phyloP scores from a whole-genome alignment of 2,888 invertebrate species.

The Spilarctia lutea region DNA sequence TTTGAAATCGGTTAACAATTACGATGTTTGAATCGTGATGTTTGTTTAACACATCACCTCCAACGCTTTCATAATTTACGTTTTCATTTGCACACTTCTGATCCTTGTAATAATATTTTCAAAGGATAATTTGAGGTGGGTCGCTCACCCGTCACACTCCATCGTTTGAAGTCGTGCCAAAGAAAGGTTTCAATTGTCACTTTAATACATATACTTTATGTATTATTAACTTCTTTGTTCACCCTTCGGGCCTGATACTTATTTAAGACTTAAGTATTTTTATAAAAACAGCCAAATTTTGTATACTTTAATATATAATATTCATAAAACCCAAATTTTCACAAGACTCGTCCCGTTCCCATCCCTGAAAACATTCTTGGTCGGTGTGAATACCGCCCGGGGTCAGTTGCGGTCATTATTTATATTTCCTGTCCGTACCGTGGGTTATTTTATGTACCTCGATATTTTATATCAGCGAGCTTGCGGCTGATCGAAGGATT shows the following conservation, averaged over 20 bases:
- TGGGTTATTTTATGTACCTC: slow-evolving; percentile 51
- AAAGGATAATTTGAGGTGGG: not conserved
- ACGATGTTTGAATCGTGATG: not conserved
- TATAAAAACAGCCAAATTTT: not conserved
- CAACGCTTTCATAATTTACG: not conserved
- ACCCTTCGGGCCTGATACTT: not conserved
- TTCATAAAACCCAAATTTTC: not conserved
- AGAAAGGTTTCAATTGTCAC: not conserved
- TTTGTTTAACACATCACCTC: not conserved
- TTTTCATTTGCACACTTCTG: not conserved
- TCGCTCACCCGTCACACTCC: not conserved
- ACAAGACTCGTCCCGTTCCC: not conserved
- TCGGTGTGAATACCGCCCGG: slow-evolving; percentile 44
- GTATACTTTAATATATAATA: not conserved
- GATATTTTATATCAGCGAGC: slow-evolving; percentile 49
- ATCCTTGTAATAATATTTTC: not conserved
- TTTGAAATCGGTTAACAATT: not conserved
- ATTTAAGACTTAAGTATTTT: not conserved
- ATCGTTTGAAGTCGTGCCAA: not conserved
- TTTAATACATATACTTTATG: not conserved
- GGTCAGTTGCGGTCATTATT: slow-evolving; percentile 61
- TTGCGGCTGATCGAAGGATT: slow-evolving; percentile 36
- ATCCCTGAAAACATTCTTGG: not conserved
- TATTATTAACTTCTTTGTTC: not conserved
- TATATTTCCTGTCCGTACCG: slow-evolving; percentile 55